Percentiles rank a stretch among this genome's conserved stretches.
Conservation (phyloP, 1,140 invertebrate species). For the Belonocnema kinseyi region DNA sequence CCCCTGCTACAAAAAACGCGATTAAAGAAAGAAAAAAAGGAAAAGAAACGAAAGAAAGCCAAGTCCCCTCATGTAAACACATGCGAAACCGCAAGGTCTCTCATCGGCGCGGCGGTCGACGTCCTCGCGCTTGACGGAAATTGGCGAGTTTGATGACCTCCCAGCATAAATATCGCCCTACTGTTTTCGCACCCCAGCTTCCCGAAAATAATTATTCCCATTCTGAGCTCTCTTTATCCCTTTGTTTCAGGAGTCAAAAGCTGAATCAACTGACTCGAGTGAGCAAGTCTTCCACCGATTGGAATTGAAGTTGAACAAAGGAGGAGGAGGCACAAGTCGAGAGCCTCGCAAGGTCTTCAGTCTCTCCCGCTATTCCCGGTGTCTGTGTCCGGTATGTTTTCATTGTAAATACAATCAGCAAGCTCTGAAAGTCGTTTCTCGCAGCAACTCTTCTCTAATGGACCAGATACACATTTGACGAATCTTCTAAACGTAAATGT, state of each 20-base stretch:
- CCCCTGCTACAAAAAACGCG: constrained; percentile 11
- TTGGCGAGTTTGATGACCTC: constrained; percentile 14
- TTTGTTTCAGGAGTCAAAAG: neutral
- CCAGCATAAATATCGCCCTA: neutral
- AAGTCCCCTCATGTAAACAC: neutral
- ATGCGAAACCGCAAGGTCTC: neutral
- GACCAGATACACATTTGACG: neutral
- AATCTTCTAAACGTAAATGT: no score
- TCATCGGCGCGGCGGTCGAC: neutral
- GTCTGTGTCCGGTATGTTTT: neutral
- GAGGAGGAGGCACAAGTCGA: constrained; percentile 16
- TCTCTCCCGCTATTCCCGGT: neutral
- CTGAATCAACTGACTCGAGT: neutral
- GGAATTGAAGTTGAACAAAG: neutral
- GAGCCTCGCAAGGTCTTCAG: constrained; percentile 24
- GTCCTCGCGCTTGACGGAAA: constrained; percentile 5
- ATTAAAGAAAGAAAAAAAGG: constrained; percentile 4
- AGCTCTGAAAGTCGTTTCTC: neutral
- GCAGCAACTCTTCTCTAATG: neutral
- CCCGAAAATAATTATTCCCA: constrained; percentile 13
- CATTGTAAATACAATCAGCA: constrained; percentile 29
- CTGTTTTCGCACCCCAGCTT: neutral
- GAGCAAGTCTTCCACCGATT: constrained; percentile 13
- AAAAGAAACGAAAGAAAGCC: neutral
- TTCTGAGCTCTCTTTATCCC: constrained; percentile 2